Base-by-base conservation (phyloP, 2,888 invertebrate genomes). In the Tinea trinotella region DNA sequence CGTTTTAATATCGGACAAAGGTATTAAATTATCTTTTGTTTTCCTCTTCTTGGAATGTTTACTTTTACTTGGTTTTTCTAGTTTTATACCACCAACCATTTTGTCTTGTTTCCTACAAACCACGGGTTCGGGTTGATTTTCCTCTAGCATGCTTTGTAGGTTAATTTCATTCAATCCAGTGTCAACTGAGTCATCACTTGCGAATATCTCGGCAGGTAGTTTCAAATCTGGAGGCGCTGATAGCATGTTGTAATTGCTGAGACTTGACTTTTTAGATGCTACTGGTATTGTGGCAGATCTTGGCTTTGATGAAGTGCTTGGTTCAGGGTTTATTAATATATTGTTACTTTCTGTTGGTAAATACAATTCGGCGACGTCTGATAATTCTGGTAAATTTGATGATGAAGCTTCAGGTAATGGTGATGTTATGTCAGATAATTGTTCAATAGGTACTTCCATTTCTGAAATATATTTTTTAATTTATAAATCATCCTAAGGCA, bases 181-280 rank as follows among this genome's bases (percentile, higher is more conserved):
- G 55, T 85, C 85, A 0, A 72, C 70, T 9, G 85, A 84, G 17
- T 59, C 57, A 59, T 87, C 87, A 60, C 86, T 86, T 49, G 86
- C 87, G 66, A 87, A 87, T 64, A 87, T 87, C 58, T 87, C 82
- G 54, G 81, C 83, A 5, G 87, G 87, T 18, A 87, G 67, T 61
- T 71, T 83, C 57, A 82, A 69, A 59, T 85, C 85, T 54, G 80
- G 75, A 24, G 83, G 63, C 53, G 79, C 79, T 46, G 78, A 77
- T 57, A 83, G 63, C 13, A 65, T 56, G 58, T 79, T 76, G 55
- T 70, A 85, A 61, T 70, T 74, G 53, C 70, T 65, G 22, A 68
- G 59, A 10, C 15, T 34, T 30, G 74, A 58, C 19, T 60, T 65
- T 60, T 70, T 81, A 15, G 19, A 20, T 10, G 59, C 60, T 52